phyloP scores from a whole-genome alignment of 2,113 vertebrate species.

The Sarotherodon lohbergeri region DNA sequence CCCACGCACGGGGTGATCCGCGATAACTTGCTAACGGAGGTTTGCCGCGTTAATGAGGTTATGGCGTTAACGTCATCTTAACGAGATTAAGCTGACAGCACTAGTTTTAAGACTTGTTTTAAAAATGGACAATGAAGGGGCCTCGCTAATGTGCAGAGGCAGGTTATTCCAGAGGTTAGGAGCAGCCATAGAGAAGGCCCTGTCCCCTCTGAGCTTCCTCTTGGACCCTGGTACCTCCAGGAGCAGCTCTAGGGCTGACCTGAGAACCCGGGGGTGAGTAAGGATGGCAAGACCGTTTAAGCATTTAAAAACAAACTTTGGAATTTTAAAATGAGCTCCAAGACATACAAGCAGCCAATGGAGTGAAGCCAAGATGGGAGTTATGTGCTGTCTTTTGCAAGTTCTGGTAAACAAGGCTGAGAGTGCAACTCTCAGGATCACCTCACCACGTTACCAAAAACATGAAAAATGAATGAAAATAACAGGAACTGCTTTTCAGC shows the following conservation, averaged over 20 bases:
- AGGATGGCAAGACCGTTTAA: not conserved
- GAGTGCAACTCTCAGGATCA: not conserved
- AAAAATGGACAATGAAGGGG: not conserved
- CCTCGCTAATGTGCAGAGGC: not conserved
- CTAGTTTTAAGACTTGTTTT: not conserved
- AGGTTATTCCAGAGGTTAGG: not conserved
- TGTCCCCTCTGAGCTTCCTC: not conserved
- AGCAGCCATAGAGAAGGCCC: not conserved
- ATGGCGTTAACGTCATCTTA: not conserved
- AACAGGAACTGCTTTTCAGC: not conserved
- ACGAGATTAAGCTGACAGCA: not conserved
- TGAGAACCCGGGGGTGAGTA: not conserved
- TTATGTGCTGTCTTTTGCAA: not conserved
- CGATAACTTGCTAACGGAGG: not conserved
- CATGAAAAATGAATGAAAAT: not conserved
- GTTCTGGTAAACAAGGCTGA: not conserved
- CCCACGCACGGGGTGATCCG: not conserved
- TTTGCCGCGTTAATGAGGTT: not conserved
- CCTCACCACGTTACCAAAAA: not conserved
- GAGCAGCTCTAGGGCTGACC: not conserved
- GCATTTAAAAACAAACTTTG: not conserved
- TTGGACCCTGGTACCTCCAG: not conserved
- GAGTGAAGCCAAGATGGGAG: not conserved
- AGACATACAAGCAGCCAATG: not conserved
- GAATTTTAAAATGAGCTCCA: not conserved